These are phyloP conservation scores for Hydrozoanthus gracilis DNA, from an alignment of 92 coral and sea anemone genomes.

Conservation along the genomic window DNA sequence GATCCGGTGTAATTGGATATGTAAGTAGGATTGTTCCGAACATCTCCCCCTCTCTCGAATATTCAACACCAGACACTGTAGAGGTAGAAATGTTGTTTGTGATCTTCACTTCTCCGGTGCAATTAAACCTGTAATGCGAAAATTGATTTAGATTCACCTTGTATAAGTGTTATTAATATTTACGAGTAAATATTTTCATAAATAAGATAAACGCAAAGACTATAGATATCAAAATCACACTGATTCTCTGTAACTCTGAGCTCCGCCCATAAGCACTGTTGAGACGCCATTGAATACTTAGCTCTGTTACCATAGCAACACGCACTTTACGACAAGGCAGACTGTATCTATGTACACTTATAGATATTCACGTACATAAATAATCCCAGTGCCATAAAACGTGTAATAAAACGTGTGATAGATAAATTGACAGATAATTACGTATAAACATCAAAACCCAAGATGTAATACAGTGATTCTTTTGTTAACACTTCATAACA, in stretches of 20 bases:
- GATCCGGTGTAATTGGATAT: slow-evolving; percentile 70
- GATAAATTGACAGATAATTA: not conserved
- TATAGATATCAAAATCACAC: too few species aligned
- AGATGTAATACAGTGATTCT: not conserved
- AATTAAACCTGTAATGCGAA: slow-evolving; percentile 10
- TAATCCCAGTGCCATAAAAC: not conserved
- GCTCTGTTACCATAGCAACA: too few species aligned
- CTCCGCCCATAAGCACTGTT: too few species aligned
- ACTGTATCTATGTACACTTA: too few species aligned
- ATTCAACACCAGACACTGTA: slow-evolving; percentile 27
- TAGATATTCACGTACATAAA: too few species aligned
- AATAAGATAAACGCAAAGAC: too few species aligned
- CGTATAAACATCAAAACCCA: not conserved
- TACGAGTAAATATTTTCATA: too few species aligned
- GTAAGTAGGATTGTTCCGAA: slow-evolving; percentile 69
- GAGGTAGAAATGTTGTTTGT: not conserved
- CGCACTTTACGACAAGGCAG: too few species aligned
- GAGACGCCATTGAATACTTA: too few species aligned
- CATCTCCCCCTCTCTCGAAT: slow-evolving; percentile 51
- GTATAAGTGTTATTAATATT: too few species aligned
- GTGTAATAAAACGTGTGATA: not conserved
- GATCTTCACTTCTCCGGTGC: slow-evolving; percentile 21
- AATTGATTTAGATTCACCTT: not conserved
- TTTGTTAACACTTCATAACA: too few species aligned
- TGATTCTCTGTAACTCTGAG: too few species aligned